Base-by-base conservation (phyloP, 2,113 vertebrate genomes). In the Anseranas semipalmata region DNA sequence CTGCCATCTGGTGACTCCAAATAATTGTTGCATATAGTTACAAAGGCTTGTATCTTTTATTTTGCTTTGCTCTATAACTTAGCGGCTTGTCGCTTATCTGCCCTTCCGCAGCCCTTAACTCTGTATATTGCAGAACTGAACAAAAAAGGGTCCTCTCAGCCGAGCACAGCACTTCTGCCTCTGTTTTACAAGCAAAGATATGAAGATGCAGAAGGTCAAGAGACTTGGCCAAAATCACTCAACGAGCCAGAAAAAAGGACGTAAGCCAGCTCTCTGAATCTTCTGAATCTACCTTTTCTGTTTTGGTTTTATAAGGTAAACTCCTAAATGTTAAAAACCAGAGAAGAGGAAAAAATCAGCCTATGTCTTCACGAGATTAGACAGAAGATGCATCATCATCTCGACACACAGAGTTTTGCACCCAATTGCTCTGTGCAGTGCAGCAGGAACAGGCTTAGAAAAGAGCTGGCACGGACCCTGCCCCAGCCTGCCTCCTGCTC, bases 1-100 rank as follows among this genome's bases (percentile, higher is more conserved):
- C 50, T 94, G 76, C 63, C 85, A 92, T 93, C 95, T 96, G 92
- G 82, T 90, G 79, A 92, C 82, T 93, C 85, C 82, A 85, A 82
- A 67, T 91, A 91, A 39, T 74, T 91, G 84, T 77, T 88, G 37
- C 59, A 77, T 80, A 94, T 56, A 33, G 80, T 67, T 93, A 86
- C 25, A 77, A 87, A 76, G 24, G 10, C 71, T 85, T 82, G n/a
- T 41, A 53, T 79, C 66, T 87, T 90, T 80, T 80, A 60, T 35
- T 85, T 79, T 52, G 59, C 62, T 90, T 46, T 52, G 50, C 66
- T 73, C 35, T 50, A 14, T 28, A 45, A 65, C 39, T 62, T 67
- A 55, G 30, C 33, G 48, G 41, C 30, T 84, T 71, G 39, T 55
- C 77, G 78, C 70, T 85, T 83, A 22, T 62, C 63, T 89, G 81